Percentiles rank a stretch among this genome's conserved stretches.
Conservation (phyloP, 2,888 invertebrate genomes). For the Hypselothyrea guttata region DNA sequence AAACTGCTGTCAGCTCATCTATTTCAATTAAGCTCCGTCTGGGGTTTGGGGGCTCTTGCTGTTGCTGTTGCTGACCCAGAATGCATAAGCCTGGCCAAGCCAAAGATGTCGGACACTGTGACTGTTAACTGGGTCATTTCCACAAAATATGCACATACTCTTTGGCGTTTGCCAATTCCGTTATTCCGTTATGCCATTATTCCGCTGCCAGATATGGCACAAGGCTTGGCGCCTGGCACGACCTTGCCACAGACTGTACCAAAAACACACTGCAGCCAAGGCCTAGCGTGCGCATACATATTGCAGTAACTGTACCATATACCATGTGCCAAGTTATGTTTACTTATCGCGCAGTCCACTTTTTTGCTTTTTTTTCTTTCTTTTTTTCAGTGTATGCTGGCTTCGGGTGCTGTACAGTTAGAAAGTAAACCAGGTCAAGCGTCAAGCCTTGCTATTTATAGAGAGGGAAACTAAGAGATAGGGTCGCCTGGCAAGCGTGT, state of each 20-base stretch:
- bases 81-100: constrained; percentile 47
- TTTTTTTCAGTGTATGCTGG: constrained; percentile 3
- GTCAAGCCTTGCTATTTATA: constrained; percentile 39
- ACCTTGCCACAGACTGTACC: constrained; percentile 60
- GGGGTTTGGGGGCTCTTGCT: constrained; percentile 37
- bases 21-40: constrained; percentile 62
- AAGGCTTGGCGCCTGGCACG: constrained; percentile 50
- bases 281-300: constrained; percentile 47
- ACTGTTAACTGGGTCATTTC: constrained; percentile 58
- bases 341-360: constrained; percentile 30
- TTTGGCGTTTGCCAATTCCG: constrained; percentile 16
- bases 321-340: constrained; percentile 55
- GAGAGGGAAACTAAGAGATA: constrained; percentile 2
- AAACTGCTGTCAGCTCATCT: constrained; percentile 56
- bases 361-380: neutral
- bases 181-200: constrained; percentile 3
- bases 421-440: constrained; percentile 74
- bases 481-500: neutral
- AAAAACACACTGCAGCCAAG: constrained; percentile 41
- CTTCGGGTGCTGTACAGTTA: constrained; percentile 29
- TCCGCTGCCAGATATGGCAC: constrained; percentile 34
- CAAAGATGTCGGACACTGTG: constrained; percentile 12
- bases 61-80: constrained; percentile 63
- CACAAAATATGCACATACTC: constrained; percentile 35
- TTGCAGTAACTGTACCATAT: constrained; percentile 60